These are phyloP conservation scores for Lutra lutra DNA, from an alignment of 2,797 vertebrate species.

Conservation along the genomic window DNA sequence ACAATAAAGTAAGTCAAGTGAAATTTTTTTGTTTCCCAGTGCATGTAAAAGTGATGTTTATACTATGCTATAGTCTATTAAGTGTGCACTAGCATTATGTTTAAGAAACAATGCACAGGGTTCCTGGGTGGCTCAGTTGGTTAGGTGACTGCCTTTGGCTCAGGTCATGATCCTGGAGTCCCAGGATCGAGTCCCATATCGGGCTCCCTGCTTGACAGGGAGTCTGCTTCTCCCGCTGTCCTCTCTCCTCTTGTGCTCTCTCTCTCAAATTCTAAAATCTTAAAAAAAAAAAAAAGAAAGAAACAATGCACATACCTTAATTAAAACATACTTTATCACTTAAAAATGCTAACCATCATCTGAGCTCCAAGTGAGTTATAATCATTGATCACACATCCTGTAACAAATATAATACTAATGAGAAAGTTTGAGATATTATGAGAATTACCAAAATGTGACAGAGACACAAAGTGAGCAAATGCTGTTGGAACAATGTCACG, in stretches of 20 bases:
- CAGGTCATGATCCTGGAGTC: too few species aligned
- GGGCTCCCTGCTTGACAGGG: too few species aligned
- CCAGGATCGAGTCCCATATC: too few species aligned
- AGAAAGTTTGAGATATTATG: not conserved
- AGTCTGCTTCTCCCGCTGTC: too few species aligned
- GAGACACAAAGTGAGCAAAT: not conserved
- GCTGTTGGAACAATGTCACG: not conserved
- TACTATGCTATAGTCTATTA: not conserved
- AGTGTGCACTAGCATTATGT: not conserved
- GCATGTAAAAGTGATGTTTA: not conserved
- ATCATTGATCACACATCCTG: not conserved
- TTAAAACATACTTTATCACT: not conserved
- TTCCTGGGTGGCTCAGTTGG: too few species aligned
- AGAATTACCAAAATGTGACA: not conserved
- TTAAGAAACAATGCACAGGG: not conserved
- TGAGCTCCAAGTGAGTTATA: not conserved
- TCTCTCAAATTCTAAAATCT: too few species aligned
- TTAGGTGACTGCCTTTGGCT: too few species aligned
- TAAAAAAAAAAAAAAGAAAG: not conserved
- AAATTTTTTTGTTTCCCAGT: not conserved
- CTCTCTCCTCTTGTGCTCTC: too few species aligned
- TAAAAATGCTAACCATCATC: not conserved
- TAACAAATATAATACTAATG: not conserved
- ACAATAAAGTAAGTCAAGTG: not conserved
- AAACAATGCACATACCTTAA: not conserved